Evolutionary conservation across 1,140 invertebrate genomes (phyloP).

Genomic region (Oryzaephilus surinamensis): DNA sequence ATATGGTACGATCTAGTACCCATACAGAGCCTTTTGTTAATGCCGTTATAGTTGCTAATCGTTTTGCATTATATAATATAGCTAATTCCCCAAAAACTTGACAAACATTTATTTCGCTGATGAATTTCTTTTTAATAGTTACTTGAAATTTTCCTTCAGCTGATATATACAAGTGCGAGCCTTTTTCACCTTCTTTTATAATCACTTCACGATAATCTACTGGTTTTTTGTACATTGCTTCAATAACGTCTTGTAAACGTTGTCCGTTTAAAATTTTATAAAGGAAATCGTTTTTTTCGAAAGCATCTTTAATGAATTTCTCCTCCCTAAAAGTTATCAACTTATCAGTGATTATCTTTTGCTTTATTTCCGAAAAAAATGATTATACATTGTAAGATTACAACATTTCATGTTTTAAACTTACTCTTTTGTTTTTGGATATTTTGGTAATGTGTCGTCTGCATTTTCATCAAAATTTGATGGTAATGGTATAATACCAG

Average conservation of each 20-base stretch:
- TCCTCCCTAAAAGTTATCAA: slow-evolving; percentile 26
- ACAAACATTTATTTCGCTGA: slow-evolving; percentile 5
- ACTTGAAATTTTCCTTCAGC: slow-evolving; percentile 16
- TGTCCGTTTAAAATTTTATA: slow-evolving; percentile 16
- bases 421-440: too few species aligned
- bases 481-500: too few species aligned
- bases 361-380: too few species aligned
- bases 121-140: slow-evolving; percentile 12
- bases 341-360: too few species aligned
- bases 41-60: slow-evolving; percentile 19
- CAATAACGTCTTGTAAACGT: slow-evolving; percentile 16
- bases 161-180: slow-evolving; percentile 18
- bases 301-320: slow-evolving; percentile 16
- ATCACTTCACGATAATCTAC: slow-evolving; percentile 15
- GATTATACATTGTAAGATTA: too few species aligned
- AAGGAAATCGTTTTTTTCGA: slow-evolving; percentile 25
- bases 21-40: slow-evolving; percentile 58
- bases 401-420: too few species aligned
- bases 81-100: slow-evolving; percentile 26
- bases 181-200: slow-evolving; percentile 17
- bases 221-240: slow-evolving; percentile 17
- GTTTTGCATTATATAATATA: slow-evolving; percentile 25
- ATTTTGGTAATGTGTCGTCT: too few species aligned
- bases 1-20: slow-evolving; percentile 75
- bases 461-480: too few species aligned